Base-by-base conservation (phyloP, 2,113 vertebrate genomes). In the Gallinago media region DNA sequence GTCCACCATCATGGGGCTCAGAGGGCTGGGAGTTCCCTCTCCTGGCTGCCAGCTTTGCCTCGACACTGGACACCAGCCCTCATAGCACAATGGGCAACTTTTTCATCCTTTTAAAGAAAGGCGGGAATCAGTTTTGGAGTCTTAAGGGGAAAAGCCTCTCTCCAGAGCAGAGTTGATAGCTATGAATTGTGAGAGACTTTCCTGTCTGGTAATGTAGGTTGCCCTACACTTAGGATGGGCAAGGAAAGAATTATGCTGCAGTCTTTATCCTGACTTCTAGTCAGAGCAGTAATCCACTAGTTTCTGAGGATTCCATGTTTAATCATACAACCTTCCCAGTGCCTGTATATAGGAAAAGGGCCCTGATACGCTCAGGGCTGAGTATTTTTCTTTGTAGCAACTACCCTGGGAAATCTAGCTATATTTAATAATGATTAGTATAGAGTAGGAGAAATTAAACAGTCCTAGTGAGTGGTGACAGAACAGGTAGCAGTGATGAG, bases 1-100 rank as follows among this genome's bases (percentile, higher is more conserved):
- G 22, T 54, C 31, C 34, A 26, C 12, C 2, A 0, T n/a, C 2
- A 0, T n/a, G 27, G 38, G 34, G 17, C 55, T 70, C 15, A 26
- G 36, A 42, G 16, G 15, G 15, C 16, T 34, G 29, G 50, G 11
- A 75, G 8, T 46, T 49, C 29, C 54, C 56, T 32, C 47, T 61
- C 46, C 38, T 72, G 66, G 26, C 42, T 74, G 31, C 27, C n/a
- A 25, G 44, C 22, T 76, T 49, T 42, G 38, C 50, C 2, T 2
- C 38, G 50, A 46, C 10, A 10, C 32, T 44, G 34, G 31, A 38
- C 31, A 66, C 46, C 68, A 55, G 34, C 10, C 23, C 52, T 81
- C 25, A 9, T 15, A 44, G 32, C 27, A 31, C 4, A 13, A 58
- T 3, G 3, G 21, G 9, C 29, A 66, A 38, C n/a, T 12, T 55